These are phyloP conservation scores for Aspidiotus destructor DNA, from an alignment of 2,888 invertebrate genomes.

Conservation along the genomic window DNA sequence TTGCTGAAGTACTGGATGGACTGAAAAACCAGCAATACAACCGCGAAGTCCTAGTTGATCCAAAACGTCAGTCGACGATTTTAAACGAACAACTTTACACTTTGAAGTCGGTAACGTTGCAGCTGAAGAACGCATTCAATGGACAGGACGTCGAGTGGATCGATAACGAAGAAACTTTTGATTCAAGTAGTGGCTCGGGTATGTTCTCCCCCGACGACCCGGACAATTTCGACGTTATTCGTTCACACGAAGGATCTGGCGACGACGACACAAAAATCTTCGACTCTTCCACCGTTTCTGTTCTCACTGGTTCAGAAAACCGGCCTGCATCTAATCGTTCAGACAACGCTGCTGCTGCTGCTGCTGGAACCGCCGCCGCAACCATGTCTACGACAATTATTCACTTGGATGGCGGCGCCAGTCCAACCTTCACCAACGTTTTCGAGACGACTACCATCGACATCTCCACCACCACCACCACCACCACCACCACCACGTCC, in stretches of 20 bases:
- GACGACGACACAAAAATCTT: background rate
- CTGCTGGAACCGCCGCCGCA: background rate
- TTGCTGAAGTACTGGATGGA: conserved; percentile 57
- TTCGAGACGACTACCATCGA: background rate
- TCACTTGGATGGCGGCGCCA: background rate
- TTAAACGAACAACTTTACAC: conserved; percentile 64
- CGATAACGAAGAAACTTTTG: conserved; percentile 46
- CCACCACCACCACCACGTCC: background rate
- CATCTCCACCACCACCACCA: background rate
- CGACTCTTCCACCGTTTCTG: background rate
- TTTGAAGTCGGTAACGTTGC: conserved; percentile 65
- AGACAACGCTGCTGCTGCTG: background rate
- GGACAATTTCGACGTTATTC: conserved; percentile 36
- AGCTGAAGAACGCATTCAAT: conserved; percentile 78
- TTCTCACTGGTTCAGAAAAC: background rate
- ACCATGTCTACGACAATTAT: background rate
- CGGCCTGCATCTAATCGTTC: background rate
- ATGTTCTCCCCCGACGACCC: conserved; percentile 42
- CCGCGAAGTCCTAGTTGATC: conserved; percentile 51
- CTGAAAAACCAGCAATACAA: conserved; percentile 56
- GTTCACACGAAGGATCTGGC: conserved; percentile 25
- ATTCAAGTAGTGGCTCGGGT: conserved; percentile 33
- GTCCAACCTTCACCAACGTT: background rate
- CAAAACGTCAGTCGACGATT: conserved; percentile 44
- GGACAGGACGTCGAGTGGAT: conserved; percentile 85